Percentiles rank a stretch among this genome's conserved stretches.
These are phyloP conservation scores for Enteromius thamalakanensis DNA, from an alignment of 2,797 vertebrate species.

Conservation along the genomic window DNA sequence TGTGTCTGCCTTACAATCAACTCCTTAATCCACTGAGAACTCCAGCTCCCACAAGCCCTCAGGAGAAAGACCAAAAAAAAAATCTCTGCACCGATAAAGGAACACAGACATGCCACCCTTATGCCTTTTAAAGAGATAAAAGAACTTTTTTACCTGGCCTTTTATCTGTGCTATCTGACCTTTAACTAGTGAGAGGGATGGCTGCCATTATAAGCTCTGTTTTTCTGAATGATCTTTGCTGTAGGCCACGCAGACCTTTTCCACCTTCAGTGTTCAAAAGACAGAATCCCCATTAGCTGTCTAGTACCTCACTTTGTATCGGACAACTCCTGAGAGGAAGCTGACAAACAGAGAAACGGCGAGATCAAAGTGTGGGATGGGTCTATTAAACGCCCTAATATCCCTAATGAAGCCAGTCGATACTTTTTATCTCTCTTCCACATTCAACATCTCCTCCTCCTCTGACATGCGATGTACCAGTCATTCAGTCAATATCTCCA, in stretches of 20 bases:
- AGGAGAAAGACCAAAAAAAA: constrained; percentile 9
- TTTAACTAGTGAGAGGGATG: constrained; percentile 67
- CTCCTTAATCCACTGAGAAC: constrained; percentile 65
- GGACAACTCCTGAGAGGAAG: constrained; percentile 49
- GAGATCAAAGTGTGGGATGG: constrained; percentile 54
- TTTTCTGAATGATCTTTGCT: constrained; percentile 64
- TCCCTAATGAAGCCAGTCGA: constrained; percentile 61
- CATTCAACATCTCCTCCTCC: constrained; percentile 35
- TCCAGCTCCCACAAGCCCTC: constrained; percentile 51
- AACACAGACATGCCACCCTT: constrained; percentile 41
- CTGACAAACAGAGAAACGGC: constrained; percentile 47
- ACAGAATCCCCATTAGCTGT: constrained; percentile 62
- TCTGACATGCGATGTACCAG: not conserved
- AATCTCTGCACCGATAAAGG: constrained; percentile 18
- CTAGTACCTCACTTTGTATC: constrained; percentile 57
- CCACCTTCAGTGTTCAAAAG: constrained; percentile 68
- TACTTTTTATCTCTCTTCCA: constrained; percentile 49
- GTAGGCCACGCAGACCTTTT: constrained; percentile 69
- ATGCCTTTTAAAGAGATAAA: constrained; percentile 53
- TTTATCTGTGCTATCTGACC: constrained; percentile 74
- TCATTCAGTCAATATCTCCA: constrained; percentile 49
- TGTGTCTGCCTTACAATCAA: constrained; percentile 59
- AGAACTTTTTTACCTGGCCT: constrained; percentile 56
- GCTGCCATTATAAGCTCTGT: constrained; percentile 59
- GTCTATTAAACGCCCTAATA: constrained; percentile 64